Base-by-base conservation (phyloP, 2,888 invertebrate genomes). In the Salpingus planirostris region DNA sequence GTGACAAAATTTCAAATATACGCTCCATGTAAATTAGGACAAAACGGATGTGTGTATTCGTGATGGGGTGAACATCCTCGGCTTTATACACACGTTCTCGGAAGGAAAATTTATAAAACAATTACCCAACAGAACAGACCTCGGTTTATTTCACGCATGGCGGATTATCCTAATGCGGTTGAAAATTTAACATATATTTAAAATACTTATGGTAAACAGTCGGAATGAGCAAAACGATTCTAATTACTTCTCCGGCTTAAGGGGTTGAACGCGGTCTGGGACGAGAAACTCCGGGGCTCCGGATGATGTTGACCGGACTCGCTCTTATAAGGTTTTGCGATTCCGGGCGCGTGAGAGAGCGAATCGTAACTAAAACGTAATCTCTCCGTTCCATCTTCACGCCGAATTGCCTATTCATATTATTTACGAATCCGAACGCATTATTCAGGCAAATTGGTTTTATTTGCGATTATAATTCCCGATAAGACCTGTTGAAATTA, bases 61-160 rank as follows among this genome's bases (percentile, higher is more conserved):
- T 10, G n/a, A n/a, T n/a, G 30, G 37, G 38, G 43, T 42, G 41
- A 43, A 43, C 36, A 43, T 39, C 38, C 43, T 43, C 24, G n/a
- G n/a, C n/a, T n/a, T 24, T 28, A 6, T 28, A 3, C 28, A n/a
- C n/a, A n/a, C n/a, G n/a, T n/a, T 34, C 33, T 30, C 29, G 21
- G 38, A 33, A 38, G 15, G 31, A 34, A 34, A 31, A 31, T 34
- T 27, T 38, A 33, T 31, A 31, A 34, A 34, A 38, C 38, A 38
- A 38, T 38, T 38, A 38, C 29, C 15, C 28, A 29, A 29, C 29
- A n/a, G n/a, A n/a, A n/a, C 27, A 12, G 21, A 27, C 27, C 29
- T 36, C 24, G 11, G 23, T 38, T 38, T 38, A 38, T 38, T 38
- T 38, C 37, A 38, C 37, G 37, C 29, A 30, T 33, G 37, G 33